Evolutionary conservation across 64 coral and sea anemone species (phyloP), one percentile per base, ranked within the genome.

Genomic region (Platygyra sinensis): DNA sequence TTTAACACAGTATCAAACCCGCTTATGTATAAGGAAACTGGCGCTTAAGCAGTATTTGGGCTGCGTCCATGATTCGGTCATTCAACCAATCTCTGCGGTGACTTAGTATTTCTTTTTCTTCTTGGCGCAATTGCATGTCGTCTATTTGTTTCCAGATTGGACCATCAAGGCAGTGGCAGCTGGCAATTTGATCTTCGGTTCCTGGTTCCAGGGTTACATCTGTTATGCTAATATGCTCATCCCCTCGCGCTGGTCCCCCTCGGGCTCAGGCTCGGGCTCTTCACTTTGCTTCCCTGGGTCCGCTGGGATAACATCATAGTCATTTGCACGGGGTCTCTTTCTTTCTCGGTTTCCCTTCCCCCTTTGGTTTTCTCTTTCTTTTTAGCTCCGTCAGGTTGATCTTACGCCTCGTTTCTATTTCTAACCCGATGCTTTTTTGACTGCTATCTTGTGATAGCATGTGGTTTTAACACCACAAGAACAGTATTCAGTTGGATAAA

Each of bases 361-460:
- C 33, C 20, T 75, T 75, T 30, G 31, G 32, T 75, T 75, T 38
- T 36, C 17, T 16, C 38, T 75, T 46, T 36, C 38, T 75, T 75
- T n/a, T 75, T 38, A 42, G 31, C 5, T 75, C 73, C 11, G 73
- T 75, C 31, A 75, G 17, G 30, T 75, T 75, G 2, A 75, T 75
- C 17, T 75, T 75, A 14, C 13, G 73, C 73, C 73, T 75, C 73
- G 73, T 46, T 39, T 75, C 31, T 11, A 75, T 39, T 75, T 30
- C 73, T 15, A 75, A 75, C 0, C 73, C 73, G 5, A 75, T 12
- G 31, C 73, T 75, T 75, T 75, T 75, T 75, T 75, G 13, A 75
- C 38, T 75, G 73, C 31, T 75, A 75, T 75, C 13, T 75, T 75
- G 17, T 75, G 73, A 19, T 75, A 75, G 33, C 33, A 36, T 36